These are phyloP conservation scores for Pomacea canaliculata DNA, from an alignment of 2,888 invertebrate species.

Conservation along the genomic window DNA sequence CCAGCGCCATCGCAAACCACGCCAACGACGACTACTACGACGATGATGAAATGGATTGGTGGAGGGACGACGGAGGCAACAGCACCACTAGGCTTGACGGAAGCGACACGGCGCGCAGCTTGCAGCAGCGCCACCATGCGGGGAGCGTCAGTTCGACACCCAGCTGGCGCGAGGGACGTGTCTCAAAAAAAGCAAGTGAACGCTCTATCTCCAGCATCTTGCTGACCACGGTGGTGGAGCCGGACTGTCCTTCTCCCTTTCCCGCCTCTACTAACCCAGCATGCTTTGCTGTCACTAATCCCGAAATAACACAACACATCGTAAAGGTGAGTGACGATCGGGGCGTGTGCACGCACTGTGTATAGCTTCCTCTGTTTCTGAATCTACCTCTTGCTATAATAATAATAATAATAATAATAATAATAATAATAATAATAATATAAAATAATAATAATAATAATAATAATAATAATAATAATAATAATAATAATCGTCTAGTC, in stretches of 20 bases:
- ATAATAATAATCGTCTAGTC: too few species aligned
- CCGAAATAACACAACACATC: slow-evolving; percentile 26
- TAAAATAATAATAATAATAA: too few species aligned
- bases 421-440: too few species aligned
- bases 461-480: too few species aligned
- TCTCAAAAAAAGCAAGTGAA: slow-evolving; percentile 59
- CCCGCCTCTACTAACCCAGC: slow-evolving; percentile 21
- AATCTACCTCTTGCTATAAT: too few species aligned
- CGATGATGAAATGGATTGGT: slow-evolving; percentile 26
- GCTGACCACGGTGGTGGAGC: slow-evolving; percentile 39
- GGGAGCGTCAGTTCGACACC: slow-evolving; percentile 43
- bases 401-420: too few species aligned
- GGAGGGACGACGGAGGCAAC: slow-evolving; percentile 30
- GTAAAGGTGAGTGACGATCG: slow-evolving; percentile 19
- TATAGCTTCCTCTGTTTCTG: background rate
- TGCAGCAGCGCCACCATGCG: slow-evolving; percentile 24
- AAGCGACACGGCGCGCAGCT: slow-evolving; percentile 31
- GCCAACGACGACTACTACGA: background rate
- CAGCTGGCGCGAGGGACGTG: slow-evolving; percentile 43
- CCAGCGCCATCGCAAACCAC: background rate
- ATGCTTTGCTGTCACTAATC: slow-evolving; percentile 27
- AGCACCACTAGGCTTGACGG: slow-evolving; percentile 17
- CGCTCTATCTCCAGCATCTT: slow-evolving; percentile 57
- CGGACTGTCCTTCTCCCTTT: slow-evolving; percentile 14
- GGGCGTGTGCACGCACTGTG: background rate